phyloP scores from a whole-genome alignment of 92 coral and sea anemone genomes.

The Palythoa grandis region DNA sequence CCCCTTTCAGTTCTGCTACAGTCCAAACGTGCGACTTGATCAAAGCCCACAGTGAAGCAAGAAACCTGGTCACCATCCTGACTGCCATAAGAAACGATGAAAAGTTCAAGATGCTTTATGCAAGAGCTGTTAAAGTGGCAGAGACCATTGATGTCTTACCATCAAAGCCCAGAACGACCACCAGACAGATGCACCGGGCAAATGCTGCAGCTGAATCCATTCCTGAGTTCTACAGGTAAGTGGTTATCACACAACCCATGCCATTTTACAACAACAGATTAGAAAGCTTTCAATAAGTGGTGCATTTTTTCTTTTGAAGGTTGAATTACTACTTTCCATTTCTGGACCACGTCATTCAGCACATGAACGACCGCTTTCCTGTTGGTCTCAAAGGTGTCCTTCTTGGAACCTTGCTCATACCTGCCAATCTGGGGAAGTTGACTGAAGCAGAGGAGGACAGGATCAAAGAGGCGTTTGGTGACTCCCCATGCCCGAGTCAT shows the following conservation, averaged over 20 bases:
- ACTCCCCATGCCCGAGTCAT: background rate
- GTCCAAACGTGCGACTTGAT: constrained; percentile 50
- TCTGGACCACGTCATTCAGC: background rate
- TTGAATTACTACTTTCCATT: constrained; percentile 54
- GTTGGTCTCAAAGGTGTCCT: constrained; percentile 47
- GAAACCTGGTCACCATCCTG: constrained; percentile 31
- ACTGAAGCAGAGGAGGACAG: background rate
- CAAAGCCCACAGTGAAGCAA: constrained; percentile 46
- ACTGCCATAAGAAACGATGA: background rate
- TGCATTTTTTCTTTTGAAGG: background rate
- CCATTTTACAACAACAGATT: background rate
- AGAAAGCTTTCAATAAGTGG: no score
- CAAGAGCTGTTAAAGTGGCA: constrained; percentile 11
- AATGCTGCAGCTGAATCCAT: background rate
- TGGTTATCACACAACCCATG: background rate
- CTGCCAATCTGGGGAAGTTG: background rate
- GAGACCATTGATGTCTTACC: background rate
- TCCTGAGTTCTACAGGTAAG: background rate
- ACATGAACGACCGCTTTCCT: constrained; percentile 40
- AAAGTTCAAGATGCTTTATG: background rate
- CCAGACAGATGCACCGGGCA: background rate
- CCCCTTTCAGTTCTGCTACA: constrained; percentile 56
- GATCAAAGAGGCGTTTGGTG: background rate
- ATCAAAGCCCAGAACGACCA: constrained; percentile 3
- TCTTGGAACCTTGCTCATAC: background rate